Evolutionary conservation across 2,888 invertebrate genomes (phyloP).

Genomic region (Seladonia tumulorum): DNA sequence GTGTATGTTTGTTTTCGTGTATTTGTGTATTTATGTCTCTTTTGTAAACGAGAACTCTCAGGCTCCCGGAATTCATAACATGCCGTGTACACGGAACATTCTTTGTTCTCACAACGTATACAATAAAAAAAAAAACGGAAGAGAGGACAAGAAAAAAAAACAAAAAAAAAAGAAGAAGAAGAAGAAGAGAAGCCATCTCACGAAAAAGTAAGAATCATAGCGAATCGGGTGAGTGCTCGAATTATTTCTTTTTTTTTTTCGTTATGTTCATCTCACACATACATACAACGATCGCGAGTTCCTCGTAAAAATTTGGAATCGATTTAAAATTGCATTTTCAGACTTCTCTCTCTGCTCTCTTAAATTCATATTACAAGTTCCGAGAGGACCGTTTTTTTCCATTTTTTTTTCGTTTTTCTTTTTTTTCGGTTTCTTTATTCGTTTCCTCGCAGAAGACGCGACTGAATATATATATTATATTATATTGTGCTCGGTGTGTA

Average conservation of each 20-base stretch:
- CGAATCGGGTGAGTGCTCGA: constrained; percentile 34
- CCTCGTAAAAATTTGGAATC: constrained; percentile 20
- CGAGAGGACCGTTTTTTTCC: constrained; percentile 3
- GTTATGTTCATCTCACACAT: constrained; percentile 23
- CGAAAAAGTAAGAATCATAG: constrained; percentile 38
- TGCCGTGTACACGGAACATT: constrained; percentile 52
- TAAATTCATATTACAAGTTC: constrained; percentile 6
- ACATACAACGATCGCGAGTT: constrained; percentile 39
- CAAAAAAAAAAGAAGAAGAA: neutral
- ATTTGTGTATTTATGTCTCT: neutral
- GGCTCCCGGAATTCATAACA: constrained; percentile 50
- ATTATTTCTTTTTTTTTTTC: constrained; percentile 6
- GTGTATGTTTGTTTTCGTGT: neutral
- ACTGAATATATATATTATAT: neutral
- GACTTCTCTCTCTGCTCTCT: constrained; percentile 29
- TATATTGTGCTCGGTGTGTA: constrained; percentile 34
- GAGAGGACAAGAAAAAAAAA: neutral
- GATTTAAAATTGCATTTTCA: constrained; percentile 34
- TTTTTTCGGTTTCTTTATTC: neutral
- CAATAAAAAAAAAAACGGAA: neutral
- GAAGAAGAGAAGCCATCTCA: constrained; percentile 24
- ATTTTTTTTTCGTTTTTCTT: neutral
- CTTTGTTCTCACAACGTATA: constrained; percentile 29
- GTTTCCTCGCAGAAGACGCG: constrained; percentile 2
- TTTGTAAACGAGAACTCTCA: constrained; percentile 44